Evolutionary conservation across 2,797 vertebrate species (phyloP), one percentile per base, ranked within the genome.

Genomic region (Acridotheres tristis): DNA sequence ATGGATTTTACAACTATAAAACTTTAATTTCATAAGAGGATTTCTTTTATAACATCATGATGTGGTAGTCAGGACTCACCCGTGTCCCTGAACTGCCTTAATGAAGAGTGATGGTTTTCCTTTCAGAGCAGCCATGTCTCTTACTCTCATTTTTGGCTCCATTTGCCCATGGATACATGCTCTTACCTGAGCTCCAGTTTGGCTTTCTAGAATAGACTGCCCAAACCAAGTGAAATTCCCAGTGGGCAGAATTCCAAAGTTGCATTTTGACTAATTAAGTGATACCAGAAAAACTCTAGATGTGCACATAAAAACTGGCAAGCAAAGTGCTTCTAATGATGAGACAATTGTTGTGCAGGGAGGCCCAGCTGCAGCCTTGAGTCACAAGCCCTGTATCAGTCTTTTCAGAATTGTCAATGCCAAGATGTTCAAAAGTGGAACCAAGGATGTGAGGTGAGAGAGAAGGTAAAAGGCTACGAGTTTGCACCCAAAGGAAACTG

Each of bases 191-290:
- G 78, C 51, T 90, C 69, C 80, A 63, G 67, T 36, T 71, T 96
- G 92, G 58, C 72, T 81, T 88, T 53, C 83, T 47, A 67, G 66
- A 92, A 66, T 91, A 82, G 51, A 81, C 80, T 82, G 65, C 86
- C 11, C 75, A 92, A 94, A 91, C 29, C 10, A 55, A 97, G 92
- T 43, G 63, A 79, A 93, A 94, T 86, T 74, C 91, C 91, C 85
- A 68, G 71, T 65, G 91, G 97, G 96, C 95, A 89, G 57, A 84
- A 66, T 42, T 96, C 97, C 97, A 97, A 92, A 71, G 63, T 42
- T 94, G 90, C 87, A 85, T 91, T 96, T 93, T 96, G 95, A 95
- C 96, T 97, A 96, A 98, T 97, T 94, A 94, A 97, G 91, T 93
- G 97, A 82, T 89, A 96, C 90, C 81, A 97, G 90, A 85, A 94